Percentiles rank a stretch among this genome's conserved stretches.
Conservation (phyloP, 1,140 invertebrate genomes). For the Trichogramma pretiosum region DNA sequence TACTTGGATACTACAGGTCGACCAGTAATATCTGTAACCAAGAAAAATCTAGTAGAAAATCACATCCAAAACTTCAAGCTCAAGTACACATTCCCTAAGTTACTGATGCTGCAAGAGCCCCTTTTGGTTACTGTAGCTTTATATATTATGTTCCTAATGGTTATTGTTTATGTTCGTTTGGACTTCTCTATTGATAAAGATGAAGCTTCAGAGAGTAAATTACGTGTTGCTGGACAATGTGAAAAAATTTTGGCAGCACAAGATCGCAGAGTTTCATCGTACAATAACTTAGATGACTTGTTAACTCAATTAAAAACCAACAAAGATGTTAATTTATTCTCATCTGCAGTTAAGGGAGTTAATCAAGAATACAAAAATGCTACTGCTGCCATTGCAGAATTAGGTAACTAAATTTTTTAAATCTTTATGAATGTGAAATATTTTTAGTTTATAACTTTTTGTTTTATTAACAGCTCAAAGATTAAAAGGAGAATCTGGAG, state of each 20-base stretch:
- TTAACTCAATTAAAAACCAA: slow-evolving; percentile 55
- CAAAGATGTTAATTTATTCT: slow-evolving; percentile 53
- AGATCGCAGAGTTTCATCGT: slow-evolving; percentile 54
- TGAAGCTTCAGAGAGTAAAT: slow-evolving; percentile 51
- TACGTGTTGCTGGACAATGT: slow-evolving; percentile 48
- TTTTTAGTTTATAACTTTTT: neutral
- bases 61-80: slow-evolving; percentile 90
- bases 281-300: slow-evolving; percentile 57
- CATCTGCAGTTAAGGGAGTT: slow-evolving; percentile 51
- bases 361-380: slow-evolving; percentile 58
- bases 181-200: slow-evolving; percentile 84
- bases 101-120: slow-evolving; percentile 85
- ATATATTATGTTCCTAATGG: slow-evolving; percentile 81
- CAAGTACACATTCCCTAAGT: slow-evolving; percentile 79
- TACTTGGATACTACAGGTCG: slow-evolving; percentile 93
- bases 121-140: slow-evolving; percentile 80
- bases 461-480: slow-evolving; percentile 36
- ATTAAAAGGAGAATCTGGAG: slow-evolving; percentile 55
- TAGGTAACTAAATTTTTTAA: slow-evolving; percentile 24
- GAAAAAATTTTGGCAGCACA: slow-evolving; percentile 53
- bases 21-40: slow-evolving; percentile 76
- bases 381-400: slow-evolving; percentile 49
- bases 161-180: slow-evolving; percentile 89
- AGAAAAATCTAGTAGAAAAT: slow-evolving; percentile 87
- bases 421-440: neutral